Base-by-base conservation (phyloP, 92 coral and sea anemone genomes). In the Bergia puertoricense region DNA sequence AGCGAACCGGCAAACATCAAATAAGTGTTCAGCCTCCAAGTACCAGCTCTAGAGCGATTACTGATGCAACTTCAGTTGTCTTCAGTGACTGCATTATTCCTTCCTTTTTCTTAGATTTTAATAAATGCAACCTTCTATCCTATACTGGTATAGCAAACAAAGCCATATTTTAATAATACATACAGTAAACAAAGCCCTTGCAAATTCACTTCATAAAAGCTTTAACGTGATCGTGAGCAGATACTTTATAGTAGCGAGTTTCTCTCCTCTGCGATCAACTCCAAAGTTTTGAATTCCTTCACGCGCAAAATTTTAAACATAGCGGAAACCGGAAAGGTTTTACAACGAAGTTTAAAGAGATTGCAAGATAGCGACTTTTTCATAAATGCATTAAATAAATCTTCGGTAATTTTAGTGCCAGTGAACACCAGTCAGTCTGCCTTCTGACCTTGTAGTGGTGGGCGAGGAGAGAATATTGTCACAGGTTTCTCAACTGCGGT, bases 381-480 rank as follows among this genome's bases (percentile, higher is more conserved):
- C 69, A 62, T 62, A 2, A 62, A 62, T 10, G 14, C 16, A 11
- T 62, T 62, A 62, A 62, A 11, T 54, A 13, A 62, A 20, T 62
- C 69, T 62, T 62, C 3, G n/a, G 69, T 16, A 20, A 22, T 18
- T 62, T 62, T 62, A 62, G 18, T 16, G 4, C 8, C 8, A 48
- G 54, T 48, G 30, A 23, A 8, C 69, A 62, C 69, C 69, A 62
- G 69, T 20, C 69, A 62, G 69, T 62, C 69, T 62, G 69, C 69
- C 69, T 62, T 62, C 69, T 16, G 20, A 62, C 69, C 69, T 62
- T 62, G 69, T 7, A 30, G n/a, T 20, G 36, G 37, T 50, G 37
- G 66, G 67, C 85, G 80, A 11, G 11, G 85, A 79, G 13, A 81
- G 20, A 81, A 54, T 43, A 54, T 81, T 2, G 13, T 7, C 69